phyloP scores from a whole-genome alignment of 2,113 vertebrate species.

The Arvicanthis niloticus region DNA sequence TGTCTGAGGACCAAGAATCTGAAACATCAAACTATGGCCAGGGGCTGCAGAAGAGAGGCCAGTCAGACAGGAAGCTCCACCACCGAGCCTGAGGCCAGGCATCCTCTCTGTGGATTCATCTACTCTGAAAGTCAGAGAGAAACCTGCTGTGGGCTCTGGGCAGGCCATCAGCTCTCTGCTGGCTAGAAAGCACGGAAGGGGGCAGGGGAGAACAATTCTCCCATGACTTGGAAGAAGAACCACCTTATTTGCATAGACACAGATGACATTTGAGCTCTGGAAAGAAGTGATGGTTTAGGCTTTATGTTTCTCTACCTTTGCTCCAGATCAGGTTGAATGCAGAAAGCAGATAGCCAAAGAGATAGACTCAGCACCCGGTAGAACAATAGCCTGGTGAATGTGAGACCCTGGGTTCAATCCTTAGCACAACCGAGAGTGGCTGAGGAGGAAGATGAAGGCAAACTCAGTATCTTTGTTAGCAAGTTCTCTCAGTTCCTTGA shows the following conservation, averaged over 20 bases:
- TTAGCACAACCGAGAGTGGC: not conserved
- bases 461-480: not conserved
- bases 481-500: not conserved
- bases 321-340: not conserved
- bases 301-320: slow-evolving; percentile 35
- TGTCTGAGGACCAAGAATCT: not conserved
- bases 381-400: too few relatives aligned
- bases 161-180: not conserved
- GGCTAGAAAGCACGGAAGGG: not conserved
- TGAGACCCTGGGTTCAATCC: not conserved
- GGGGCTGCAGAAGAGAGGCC: not conserved
- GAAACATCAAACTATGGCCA: not conserved
- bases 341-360: not conserved
- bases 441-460: not conserved
- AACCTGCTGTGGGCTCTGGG: not conserved
- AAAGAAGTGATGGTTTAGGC: not conserved
- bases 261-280: not conserved
- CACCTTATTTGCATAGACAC: not conserved
- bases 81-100: not conserved
- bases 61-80: not conserved
- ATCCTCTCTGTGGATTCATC: accelerated
- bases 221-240: not conserved
- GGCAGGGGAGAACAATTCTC: not conserved
- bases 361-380: not conserved
- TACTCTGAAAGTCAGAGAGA: not conserved